A percentile compares a stretch with the other conserved stretches of the same genome.
These are phyloP conservation scores for Caracal caracal DNA, from an alignment of 2,113 vertebrate genomes.

Conservation along the genomic window DNA sequence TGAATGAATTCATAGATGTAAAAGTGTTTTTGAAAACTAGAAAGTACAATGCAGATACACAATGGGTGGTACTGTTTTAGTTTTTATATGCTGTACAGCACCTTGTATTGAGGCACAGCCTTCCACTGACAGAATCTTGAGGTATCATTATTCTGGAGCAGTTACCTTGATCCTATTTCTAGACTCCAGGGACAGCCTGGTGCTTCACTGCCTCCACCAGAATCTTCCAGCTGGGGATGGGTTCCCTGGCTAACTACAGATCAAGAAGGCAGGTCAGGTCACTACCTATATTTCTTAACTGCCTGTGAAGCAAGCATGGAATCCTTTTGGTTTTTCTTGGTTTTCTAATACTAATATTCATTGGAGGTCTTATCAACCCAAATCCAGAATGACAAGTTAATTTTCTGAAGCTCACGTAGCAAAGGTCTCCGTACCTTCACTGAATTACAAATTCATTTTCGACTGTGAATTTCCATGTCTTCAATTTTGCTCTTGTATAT, in stretches of 20 bases:
- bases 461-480: neutral
- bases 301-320: constrained; percentile 21
- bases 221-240: constrained; percentile 54
- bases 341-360: constrained; percentile 21
- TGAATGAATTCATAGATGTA: neutral
- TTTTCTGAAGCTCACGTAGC: neutral
- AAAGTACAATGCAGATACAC: neutral
- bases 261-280: constrained; percentile 54
- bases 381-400: neutral
- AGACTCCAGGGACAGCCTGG: constrained; percentile 29
- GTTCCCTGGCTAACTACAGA: constrained; percentile 58
- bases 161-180: constrained; percentile 49
- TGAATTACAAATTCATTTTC: neutral
- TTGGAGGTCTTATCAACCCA: neutral
- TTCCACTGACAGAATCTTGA: neutral
- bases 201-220: constrained; percentile 55
- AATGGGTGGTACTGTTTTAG: neutral
- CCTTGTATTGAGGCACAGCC: neutral
- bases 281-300: neutral
- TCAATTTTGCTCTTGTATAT: neutral
- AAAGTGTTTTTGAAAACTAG: neutral
- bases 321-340: neutral
- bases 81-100: neutral
- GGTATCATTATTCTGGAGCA: neutral
- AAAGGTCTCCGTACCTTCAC: neutral